These are phyloP conservation scores for Pyrrhosoma nymphula DNA, from an alignment of 2,888 invertebrate genomes.

Conservation along the genomic window DNA sequence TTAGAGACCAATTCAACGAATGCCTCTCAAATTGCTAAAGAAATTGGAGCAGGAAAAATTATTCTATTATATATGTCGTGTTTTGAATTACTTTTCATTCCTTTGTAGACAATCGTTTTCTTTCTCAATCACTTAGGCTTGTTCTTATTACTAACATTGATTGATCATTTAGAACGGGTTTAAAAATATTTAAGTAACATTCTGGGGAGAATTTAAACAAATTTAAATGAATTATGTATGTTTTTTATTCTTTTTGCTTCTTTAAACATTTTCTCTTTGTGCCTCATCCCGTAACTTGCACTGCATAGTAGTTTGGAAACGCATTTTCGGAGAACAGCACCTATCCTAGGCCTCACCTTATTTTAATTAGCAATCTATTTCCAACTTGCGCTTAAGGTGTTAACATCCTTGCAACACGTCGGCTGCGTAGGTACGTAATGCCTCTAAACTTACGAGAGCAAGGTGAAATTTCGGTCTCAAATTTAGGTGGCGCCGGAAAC, in stretches of 20 bases:
- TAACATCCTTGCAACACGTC: neutral
- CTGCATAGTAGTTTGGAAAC: neutral
- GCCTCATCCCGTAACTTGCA: neutral
- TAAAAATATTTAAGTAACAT: too few relatives aligned
- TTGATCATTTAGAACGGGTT: too few relatives aligned
- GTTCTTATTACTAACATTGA: too few relatives aligned
- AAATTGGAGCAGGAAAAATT: too few relatives aligned
- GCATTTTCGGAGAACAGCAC: neutral
- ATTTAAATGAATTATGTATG: too few relatives aligned
- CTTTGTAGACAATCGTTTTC: too few relatives aligned
- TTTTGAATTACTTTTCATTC: too few relatives aligned
- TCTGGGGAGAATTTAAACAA: too few relatives aligned
- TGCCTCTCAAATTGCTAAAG: too few relatives aligned
- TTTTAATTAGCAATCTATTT: neutral
- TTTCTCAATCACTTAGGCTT: too few relatives aligned
- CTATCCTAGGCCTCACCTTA: neutral
- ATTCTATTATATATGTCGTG: too few relatives aligned
- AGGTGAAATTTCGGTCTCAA: neutral
- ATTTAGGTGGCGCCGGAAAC: neutral
- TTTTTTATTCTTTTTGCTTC: neutral
- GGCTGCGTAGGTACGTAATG: neutral
- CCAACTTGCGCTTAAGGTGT: neutral
- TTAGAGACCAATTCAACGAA: too few relatives aligned
- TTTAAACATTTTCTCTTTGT: neutral
- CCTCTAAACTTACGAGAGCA: neutral